Evolutionary conservation across 1,140 invertebrate genomes (phyloP), one percentile per base, ranked within the genome.

Genomic region (Papilio glaucus): DNA sequence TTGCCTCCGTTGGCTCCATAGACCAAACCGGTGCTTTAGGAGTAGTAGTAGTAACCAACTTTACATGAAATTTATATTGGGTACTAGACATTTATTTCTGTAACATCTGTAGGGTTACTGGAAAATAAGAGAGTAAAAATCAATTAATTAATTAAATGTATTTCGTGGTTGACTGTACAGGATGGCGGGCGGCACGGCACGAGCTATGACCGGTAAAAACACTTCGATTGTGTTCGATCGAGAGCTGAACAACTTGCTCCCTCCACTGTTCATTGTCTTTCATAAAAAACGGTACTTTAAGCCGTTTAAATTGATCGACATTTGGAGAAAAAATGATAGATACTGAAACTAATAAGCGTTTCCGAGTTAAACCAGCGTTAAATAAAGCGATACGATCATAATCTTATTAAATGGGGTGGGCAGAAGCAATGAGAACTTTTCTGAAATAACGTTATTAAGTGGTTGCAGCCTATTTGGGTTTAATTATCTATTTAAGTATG

Each of bases 141-240:
- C 5, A n/a, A 42, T 42, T 15, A 3, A 41, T 45, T 45, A 45
- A n/a, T 15, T 6, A 15, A 45, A 15, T 24, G 49, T 24, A 21
- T 53, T 85, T 3, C 68, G 60, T 61, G 0, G 12, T 3, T 65
- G 70, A 10, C 57, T 71, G 79, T 87, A 87, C 86, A 79, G 86
- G 86, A 88, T 81, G 77, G 60, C 72, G 67, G 65, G 21, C 71
- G 42, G 71, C 60, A 72, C 76, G 82, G 85, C 86, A 87, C 86
- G 86, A 79, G 84, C 86, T 78, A 74, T 49, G 71, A 70, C 71
- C 78, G 72, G 73, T 81, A 85, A 84, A 82, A 86, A 81, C 67
- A 39, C 60, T 73, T 69, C 77, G 72, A 82, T 82, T 83, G 83
- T 85, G 77, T 79, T 76, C 76, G 63, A 80, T 76, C 76, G 63